Conservation (phyloP, 2,888 invertebrate species). For the Limnephilus marmoratus region DNA sequence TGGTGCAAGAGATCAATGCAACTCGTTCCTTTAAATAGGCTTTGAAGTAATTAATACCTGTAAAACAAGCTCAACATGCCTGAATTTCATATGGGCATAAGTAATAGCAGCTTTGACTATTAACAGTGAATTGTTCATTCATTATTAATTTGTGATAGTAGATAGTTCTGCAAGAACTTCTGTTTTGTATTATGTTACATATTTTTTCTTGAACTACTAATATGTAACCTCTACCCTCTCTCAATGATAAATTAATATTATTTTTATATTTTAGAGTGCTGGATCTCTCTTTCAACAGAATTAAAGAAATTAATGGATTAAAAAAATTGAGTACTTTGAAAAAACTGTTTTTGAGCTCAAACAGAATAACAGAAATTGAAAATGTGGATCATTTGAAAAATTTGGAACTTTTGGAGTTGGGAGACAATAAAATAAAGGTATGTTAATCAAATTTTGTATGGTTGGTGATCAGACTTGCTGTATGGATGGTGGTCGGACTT, state of each 20-base stretch:
- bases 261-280: slow-evolving; percentile 79
- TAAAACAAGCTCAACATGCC: background rate
- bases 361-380: slow-evolving; percentile 91
- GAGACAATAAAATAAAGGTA: slow-evolving; percentile 94
- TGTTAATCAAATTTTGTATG: slow-evolving; percentile 65
- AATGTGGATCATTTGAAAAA: slow-evolving; percentile 89
- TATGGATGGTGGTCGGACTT: too few relatives aligned
- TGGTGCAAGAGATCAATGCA: background rate
- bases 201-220: background rate
- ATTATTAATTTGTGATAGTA: background rate
- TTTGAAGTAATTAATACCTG: background rate
- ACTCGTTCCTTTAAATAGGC: background rate
- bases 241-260: background rate
- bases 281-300: slow-evolving; percentile 97
- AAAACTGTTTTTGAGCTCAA: slow-evolving; percentile 92
- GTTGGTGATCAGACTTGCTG: too few relatives aligned
- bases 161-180: background rate
- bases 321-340: slow-evolving; percentile 85
- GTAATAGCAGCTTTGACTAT: background rate
- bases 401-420: slow-evolving; percentile 92
- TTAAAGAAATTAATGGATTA: slow-evolving; percentile 91
- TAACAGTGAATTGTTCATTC: background rate
- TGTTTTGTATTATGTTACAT: background rate
- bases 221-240: background rate
- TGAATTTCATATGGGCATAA: background rate